Evolutionary conservation across 2,797 vertebrate genomes (phyloP).

Genomic region (Peromyscus eremicus): DNA sequence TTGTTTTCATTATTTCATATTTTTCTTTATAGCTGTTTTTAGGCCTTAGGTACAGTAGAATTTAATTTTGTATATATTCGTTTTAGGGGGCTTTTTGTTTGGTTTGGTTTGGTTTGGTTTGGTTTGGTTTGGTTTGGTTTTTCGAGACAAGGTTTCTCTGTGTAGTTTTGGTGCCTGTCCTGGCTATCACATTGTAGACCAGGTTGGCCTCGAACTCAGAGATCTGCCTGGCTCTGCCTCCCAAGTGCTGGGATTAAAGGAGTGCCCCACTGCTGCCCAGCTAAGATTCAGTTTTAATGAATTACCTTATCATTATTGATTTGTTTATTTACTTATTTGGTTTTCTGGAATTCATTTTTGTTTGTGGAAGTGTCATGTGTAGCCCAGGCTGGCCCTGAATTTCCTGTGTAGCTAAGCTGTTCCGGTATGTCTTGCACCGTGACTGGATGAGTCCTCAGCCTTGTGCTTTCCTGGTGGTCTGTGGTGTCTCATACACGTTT

Average conservation of each 20-base stretch:
- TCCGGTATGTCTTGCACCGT: not conserved
- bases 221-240: too few relatives aligned
- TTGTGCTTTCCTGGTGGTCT: not conserved
- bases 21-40: constrained; percentile 9
- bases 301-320: not conserved
- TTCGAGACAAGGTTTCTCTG: too few relatives aligned
- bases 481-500: not conserved
- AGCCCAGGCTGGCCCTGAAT: not conserved
- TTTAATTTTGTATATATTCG: constrained; percentile 35
- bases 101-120: too few relatives aligned
- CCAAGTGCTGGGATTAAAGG: too few relatives aligned
- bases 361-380: not conserved
- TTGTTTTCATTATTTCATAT: not conserved
- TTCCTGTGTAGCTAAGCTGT: not conserved
- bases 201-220: too few relatives aligned
- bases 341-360: not conserved
- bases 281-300: not conserved
- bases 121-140: too few relatives aligned
- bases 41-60: constrained; percentile 1
- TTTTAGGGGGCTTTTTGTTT: too few relatives aligned
- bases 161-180: too few relatives aligned
- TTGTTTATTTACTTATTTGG: not conserved
- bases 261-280: too few relatives aligned
- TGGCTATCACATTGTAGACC: too few relatives aligned
- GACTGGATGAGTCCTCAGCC: not conserved